Evolutionary conservation across 2,888 invertebrate genomes (phyloP).

Genomic region (Nemotelus pantherinus): DNA sequence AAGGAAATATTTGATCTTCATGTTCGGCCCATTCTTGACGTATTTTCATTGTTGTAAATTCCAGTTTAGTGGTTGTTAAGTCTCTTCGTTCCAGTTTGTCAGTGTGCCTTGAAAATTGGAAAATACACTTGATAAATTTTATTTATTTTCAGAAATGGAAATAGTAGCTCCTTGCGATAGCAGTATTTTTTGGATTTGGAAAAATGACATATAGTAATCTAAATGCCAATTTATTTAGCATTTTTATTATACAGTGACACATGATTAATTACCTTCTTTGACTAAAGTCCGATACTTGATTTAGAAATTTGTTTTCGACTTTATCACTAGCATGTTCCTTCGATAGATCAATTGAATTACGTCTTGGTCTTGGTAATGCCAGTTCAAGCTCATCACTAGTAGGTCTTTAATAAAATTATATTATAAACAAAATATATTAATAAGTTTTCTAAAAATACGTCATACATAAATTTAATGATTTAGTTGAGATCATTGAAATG

Average conservation of each 20-base stretch:
- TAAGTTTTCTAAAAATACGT: neutral
- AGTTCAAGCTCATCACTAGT: conserved; percentile 67
- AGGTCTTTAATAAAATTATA: conserved; percentile 55
- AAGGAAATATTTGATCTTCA: conserved; percentile 61
- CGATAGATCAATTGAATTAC: conserved; percentile 70
- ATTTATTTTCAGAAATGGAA: neutral
- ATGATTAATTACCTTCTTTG: conserved; percentile 60
- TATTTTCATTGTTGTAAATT: conserved; percentile 64
- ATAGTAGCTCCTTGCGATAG: neutral
- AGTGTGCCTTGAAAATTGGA: conserved; percentile 66
- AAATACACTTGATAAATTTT: neutral
- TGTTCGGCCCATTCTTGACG: conserved; percentile 65
- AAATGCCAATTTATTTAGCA: too few relatives aligned
- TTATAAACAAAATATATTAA: conserved; percentile 44
- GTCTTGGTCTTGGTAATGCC: conserved; percentile 66
- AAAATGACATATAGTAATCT: too few relatives aligned
- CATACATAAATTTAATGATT: neutral
- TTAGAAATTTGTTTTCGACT: conserved; percentile 67
- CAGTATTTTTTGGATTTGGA: too few relatives aligned
- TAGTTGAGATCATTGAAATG: neutral
- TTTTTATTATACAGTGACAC: too few relatives aligned
- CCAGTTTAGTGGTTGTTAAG: conserved; percentile 59
- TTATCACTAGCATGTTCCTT: conserved; percentile 67
- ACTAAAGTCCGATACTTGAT: conserved; percentile 73
- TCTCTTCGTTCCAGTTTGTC: conserved; percentile 64